Conservation (phyloP, 1,140 invertebrate species). For the Drosophila neocordata region DNA sequence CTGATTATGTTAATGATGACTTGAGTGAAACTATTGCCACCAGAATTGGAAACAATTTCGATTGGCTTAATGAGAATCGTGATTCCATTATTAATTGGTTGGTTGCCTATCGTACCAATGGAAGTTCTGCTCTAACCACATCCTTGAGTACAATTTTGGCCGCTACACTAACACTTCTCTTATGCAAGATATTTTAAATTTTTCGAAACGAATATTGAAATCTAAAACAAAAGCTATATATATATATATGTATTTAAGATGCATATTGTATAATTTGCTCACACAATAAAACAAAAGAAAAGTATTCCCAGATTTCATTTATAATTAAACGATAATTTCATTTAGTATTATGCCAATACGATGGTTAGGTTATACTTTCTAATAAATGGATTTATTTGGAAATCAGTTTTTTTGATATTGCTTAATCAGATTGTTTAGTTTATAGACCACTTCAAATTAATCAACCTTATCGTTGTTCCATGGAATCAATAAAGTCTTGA, state of each 20-base stretch:
- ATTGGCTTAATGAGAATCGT: slow-evolving; percentile 55
- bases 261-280: neutral
- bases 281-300: neutral
- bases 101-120: slow-evolving; percentile 13
- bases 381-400: neutral
- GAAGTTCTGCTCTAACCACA: slow-evolving; percentile 34
- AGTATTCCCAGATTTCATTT: neutral
- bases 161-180: slow-evolving; percentile 24
- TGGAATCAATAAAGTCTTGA: slow-evolving; percentile 12
- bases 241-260: slow-evolving; percentile 21
- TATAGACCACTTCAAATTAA: slow-evolving; percentile 16
- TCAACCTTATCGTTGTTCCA: slow-evolving; percentile 38
- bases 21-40: slow-evolving; percentile 16
- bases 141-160: slow-evolving; percentile 36
- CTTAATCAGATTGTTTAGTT: slow-evolving; percentile 28
- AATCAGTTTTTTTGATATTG: neutral
- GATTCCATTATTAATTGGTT: slow-evolving; percentile 59
- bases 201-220: slow-evolving; percentile 5
- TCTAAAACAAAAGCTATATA: slow-evolving; percentile 32
- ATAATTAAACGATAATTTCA: neutral
- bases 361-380: neutral
- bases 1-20: slow-evolving; percentile 22
- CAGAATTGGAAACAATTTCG: slow-evolving; percentile 41
- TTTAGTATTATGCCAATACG: neutral
- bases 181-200: slow-evolving; percentile 37